Evolutionary conservation across 1,140 invertebrate species (phyloP), one percentile per base, ranked within the genome.

Genomic region (Rhagoletis pomonella): DNA sequence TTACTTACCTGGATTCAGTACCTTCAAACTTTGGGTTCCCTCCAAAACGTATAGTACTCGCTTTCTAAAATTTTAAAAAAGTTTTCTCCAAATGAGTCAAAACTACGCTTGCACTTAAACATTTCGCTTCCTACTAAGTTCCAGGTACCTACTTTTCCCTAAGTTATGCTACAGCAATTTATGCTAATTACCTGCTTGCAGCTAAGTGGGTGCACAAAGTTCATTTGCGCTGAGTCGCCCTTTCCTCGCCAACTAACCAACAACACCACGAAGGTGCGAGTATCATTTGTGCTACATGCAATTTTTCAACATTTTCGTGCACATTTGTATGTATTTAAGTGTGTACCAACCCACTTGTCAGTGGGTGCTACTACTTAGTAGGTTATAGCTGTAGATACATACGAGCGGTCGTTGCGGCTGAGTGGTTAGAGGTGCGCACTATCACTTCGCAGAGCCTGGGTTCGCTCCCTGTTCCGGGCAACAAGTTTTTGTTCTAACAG

Each of bases 241-340:
- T 29, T 47, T 47, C 39, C 39, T 17, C 67, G 67, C 14, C 67
- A 44, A 4, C 42, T 14, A 47, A 19, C 73, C 17, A 55, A 6
- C 73, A 50, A 81, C 73, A 29, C 29, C 29, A 29, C 29, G 29
- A 29, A 29, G 29, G 29, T 29, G 73, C n/a, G 50, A 81, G 55
- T 81, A 19, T 81, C 47, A 55, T 81, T 44, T 81, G 73, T 81
- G 73, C 73, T 81, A 81, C 73, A 81, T 81, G 73, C 73, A 81
- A 81, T 47, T 19, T 81, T 81, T 81, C 73, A 81, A 55, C n/a
- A 47, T 55, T 81, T 81, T 81, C 44, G 47, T 55, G 73, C 19
- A 55, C 73, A 81, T 29, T 29, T 29, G 29, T 29, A 29, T 29
- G 29, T 29, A 29, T 29, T 29, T 29, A 29, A 29, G 29, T 29